These are phyloP conservation scores for Orchesella flavescens DNA, from an alignment of 2,888 invertebrate genomes.

Conservation along the genomic window DNA sequence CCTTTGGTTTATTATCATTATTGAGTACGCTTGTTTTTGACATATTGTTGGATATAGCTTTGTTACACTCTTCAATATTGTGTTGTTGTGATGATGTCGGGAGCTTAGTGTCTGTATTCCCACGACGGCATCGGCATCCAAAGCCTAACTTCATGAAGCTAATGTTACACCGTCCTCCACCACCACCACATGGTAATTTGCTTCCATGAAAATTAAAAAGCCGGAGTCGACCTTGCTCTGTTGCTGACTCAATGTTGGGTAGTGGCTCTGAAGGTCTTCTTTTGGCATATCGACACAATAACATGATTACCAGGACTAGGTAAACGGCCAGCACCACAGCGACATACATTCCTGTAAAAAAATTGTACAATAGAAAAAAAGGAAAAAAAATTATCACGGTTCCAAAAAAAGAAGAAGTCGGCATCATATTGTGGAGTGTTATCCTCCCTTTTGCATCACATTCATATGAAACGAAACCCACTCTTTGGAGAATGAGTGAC, in stretches of 20 bases:
- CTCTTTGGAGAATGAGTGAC: background rate
- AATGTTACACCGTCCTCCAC: conserved; percentile 17
- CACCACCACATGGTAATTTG: conserved; percentile 25
- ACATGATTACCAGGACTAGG: conserved; percentile 54
- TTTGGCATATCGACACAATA: conserved; percentile 58
- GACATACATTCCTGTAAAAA: conserved; percentile 55
- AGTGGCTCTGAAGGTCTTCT: conserved; percentile 47
- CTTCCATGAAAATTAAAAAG: conserved; percentile 24
- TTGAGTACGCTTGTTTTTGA: no score
- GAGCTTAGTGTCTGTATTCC: background rate
- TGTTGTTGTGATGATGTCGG: no score
- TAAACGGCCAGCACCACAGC: conserved; percentile 60
- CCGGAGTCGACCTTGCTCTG: conserved; percentile 40
- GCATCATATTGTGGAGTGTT: background rate
- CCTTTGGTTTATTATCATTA: no score
- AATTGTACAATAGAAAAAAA: conserved; percentile 1
- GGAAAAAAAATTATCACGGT: background rate
- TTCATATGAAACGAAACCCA: no score
- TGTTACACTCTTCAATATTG: no score
- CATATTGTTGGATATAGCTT: no score
- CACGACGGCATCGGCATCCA: conserved; percentile 23
- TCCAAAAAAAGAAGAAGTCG: no score
- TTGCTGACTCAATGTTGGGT: conserved; percentile 13
- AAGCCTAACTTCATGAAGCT: conserved; percentile 18
- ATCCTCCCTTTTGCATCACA: background rate